phyloP scores from a whole-genome alignment of 2,888 invertebrate species.

The Microctonus brassicae region DNA sequence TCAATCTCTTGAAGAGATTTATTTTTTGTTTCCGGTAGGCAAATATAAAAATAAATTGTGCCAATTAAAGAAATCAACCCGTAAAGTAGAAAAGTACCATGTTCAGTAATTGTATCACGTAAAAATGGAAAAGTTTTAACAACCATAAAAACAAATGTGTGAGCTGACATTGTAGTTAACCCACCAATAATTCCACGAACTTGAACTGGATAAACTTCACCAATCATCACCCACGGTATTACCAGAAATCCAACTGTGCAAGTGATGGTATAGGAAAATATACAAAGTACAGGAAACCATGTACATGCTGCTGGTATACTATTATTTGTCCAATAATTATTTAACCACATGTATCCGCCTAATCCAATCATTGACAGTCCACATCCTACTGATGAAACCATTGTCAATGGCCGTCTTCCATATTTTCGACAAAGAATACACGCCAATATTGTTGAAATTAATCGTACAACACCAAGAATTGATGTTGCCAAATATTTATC shows the following conservation, averaged over 20 bases:
- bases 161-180: conserved; percentile 77
- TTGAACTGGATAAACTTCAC: conserved; percentile 79
- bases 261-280: conserved; percentile 75
- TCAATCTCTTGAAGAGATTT: conserved; percentile 78
- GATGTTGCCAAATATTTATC: conserved; percentile 76
- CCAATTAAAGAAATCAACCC: conserved; percentile 75
- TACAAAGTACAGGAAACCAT: conserved; percentile 76
- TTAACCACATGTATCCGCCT: conserved; percentile 75
- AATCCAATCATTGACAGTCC: conserved; percentile 76
- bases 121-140: conserved; percentile 78
- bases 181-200: conserved; percentile 79
- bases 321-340: conserved; percentile 71
- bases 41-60: conserved; percentile 76
- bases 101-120: conserved; percentile 70
- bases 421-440: conserved; percentile 75
- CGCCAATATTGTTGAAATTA: conserved; percentile 76
- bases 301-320: conserved; percentile 68
- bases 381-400: conserved; percentile 76
- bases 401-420: conserved; percentile 76
- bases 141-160: conserved; percentile 77
- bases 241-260: conserved; percentile 79
- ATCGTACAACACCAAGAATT: conserved; percentile 74
- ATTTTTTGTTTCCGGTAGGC: conserved; percentile 79
- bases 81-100: conserved; percentile 76
- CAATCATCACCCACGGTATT: conserved; percentile 82